These are phyloP conservation scores for Acropternis orthonyx DNA, from an alignment of 2,797 vertebrate species.

Conservation along the genomic window DNA sequence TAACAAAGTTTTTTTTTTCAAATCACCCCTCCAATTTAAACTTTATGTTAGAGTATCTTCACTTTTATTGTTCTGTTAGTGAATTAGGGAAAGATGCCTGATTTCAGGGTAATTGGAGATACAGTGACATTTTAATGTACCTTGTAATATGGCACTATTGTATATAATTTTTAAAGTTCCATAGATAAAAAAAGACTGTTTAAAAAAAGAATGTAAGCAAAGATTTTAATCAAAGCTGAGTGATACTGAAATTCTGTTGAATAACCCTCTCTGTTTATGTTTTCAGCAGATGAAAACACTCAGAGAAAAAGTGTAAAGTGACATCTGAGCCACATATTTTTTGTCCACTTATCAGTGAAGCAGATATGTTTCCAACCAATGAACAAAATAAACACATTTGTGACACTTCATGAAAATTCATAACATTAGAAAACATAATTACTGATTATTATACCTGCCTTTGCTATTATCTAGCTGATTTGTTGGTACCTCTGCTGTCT, in stretches of 20 bases:
- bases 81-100: not conserved
- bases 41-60: not conserved
- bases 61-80: not conserved
- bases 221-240: slow-evolving; percentile 46
- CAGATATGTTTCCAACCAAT: not conserved
- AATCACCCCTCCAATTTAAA: not conserved
- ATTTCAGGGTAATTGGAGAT: not conserved
- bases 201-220: not conserved
- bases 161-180: not conserved
- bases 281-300: slow-evolving; percentile 20
- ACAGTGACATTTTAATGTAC: not conserved
- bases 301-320: not conserved
- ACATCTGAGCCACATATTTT: not conserved
- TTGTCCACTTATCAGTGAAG: not conserved
- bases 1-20: not conserved
- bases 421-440: not conserved
- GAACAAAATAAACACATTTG: not conserved
- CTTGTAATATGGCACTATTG: not conserved
- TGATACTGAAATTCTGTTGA: not conserved
- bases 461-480: not conserved
- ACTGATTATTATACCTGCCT: not conserved
- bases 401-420: not conserved
- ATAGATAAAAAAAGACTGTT: not conserved
- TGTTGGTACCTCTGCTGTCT: not conserved
- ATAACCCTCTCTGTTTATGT: slow-evolving; percentile 6